These are phyloP conservation scores for Mylabris phalerata DNA, from an alignment of 1,140 invertebrate genomes.

Conservation along the genomic window DNA sequence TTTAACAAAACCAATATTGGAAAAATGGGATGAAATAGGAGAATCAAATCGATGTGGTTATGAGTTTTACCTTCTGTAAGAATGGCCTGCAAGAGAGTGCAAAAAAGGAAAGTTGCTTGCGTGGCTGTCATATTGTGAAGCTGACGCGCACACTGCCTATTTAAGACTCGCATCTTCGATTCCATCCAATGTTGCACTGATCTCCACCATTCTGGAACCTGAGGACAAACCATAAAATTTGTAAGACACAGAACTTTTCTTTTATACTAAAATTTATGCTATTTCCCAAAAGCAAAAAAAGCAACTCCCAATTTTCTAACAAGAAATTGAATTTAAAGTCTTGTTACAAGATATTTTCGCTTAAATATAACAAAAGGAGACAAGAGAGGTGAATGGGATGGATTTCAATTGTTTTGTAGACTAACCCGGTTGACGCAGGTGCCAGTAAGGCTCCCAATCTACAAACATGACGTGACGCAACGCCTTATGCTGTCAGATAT, in stretches of 20 bases:
- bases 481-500: conserved; percentile 38
- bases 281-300: too few species aligned
- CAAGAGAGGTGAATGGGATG: conserved; percentile 14
- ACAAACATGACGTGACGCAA: conserved; percentile 20
- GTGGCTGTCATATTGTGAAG: conserved; percentile 34
- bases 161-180: conserved; percentile 32
- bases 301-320: too few species aligned
- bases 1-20: conserved; percentile 16
- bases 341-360: neutral
- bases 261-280: too few species aligned
- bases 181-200: conserved; percentile 28
- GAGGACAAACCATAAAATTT: conserved; percentile 23
- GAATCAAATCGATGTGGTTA: conserved; percentile 14
- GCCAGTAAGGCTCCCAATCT: conserved; percentile 18
- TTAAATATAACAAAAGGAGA: conserved; percentile 22
- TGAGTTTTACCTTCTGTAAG: conserved; percentile 30
- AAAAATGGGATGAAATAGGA: conserved; percentile 7
- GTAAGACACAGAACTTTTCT: too few species aligned
- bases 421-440: conserved; percentile 20
- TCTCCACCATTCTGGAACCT: conserved; percentile 32
- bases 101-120: conserved; percentile 35
- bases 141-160: conserved; percentile 30
- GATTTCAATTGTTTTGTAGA: conserved; percentile 24
- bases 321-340: too few species aligned
- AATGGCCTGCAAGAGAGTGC: conserved; percentile 34